Evolutionary conservation across 2,888 invertebrate genomes (phyloP).

Genomic region (Mesoligia furuncula): DNA sequence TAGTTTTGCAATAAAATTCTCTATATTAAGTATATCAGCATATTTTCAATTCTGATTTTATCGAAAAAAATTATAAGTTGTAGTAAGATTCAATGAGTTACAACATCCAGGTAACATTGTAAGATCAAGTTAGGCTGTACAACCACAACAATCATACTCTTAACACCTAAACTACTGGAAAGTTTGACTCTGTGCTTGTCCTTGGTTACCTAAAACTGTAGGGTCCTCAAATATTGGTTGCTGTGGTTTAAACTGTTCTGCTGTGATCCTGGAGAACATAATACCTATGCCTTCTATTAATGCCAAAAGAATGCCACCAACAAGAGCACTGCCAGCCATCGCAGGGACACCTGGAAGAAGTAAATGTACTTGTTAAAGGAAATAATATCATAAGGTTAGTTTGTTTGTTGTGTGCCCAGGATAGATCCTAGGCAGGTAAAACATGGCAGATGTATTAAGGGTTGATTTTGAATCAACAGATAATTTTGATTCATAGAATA

Average conservation of each 20-base stretch:
- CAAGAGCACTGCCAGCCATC: constrained; percentile 98
- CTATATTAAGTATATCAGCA: background rate
- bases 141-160: constrained; percentile 64
- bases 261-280: constrained; percentile 96
- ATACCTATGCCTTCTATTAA: constrained; percentile 99
- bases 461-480: background rate
- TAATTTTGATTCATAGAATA: no score
- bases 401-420: no score
- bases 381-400: background rate
- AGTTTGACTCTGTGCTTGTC: constrained; percentile 78
- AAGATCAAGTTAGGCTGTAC: constrained; percentile 63
- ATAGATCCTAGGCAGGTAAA: background rate
- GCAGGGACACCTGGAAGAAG: constrained; percentile 92
- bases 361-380: constrained; percentile 4
- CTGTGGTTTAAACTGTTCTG: constrained; percentile 97
- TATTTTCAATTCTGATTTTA: constrained; percentile 7
- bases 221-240: constrained; percentile 94
- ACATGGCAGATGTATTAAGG: background rate
- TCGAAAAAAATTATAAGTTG: background rate
- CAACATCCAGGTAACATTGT: background rate
- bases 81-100: constrained; percentile 5
- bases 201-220: constrained; percentile 91
- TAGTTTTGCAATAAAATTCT: background rate
- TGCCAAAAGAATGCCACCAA: constrained; percentile 98
- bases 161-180: constrained; percentile 77